phyloP scores from a whole-genome alignment of 2,797 vertebrate genomes.

The Sternotherus odoratus region DNA sequence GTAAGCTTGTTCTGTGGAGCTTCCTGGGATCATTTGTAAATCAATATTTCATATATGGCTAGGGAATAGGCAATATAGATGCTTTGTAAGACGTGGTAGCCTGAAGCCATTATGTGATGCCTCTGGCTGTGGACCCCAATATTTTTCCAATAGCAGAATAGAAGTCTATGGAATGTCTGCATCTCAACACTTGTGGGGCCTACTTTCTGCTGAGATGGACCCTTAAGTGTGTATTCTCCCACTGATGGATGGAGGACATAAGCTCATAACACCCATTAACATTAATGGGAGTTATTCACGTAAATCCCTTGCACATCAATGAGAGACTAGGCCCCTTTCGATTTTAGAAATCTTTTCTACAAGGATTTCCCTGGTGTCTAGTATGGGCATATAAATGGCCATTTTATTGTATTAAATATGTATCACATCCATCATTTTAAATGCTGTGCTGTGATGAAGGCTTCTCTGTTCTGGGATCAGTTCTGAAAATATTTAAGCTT shows the following conservation, averaged over 20 bases:
- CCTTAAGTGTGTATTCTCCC: conserved; percentile 28
- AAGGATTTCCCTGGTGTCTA: conserved; percentile 82
- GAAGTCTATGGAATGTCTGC: conserved; percentile 25
- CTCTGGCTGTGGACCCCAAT: neutral
- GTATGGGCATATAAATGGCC: conserved; percentile 82
- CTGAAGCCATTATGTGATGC: neutral
- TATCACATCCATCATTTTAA: conserved; percentile 84
- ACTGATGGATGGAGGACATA: conserved; percentile 44
- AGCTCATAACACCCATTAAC: conserved; percentile 59
- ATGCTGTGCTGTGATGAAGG: conserved; percentile 81
- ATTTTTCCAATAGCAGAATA: neutral
- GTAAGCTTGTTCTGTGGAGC: neutral
- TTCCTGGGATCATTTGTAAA: neutral
- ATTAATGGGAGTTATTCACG: conserved; percentile 63
- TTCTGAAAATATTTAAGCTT: conserved; percentile 83
- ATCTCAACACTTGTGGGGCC: neutral
- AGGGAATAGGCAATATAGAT: neutral
- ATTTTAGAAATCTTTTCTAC: conserved; percentile 78
- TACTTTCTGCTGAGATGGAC: conserved; percentile 26
- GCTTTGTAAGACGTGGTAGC: neutral
- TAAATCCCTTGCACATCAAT: conserved; percentile 70
- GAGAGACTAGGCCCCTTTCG: conserved; percentile 71
- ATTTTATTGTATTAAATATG: conserved; percentile 86
- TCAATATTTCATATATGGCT: neutral
- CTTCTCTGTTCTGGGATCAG: conserved; percentile 79